These are phyloP conservation scores for Polyommatus icarus DNA, from an alignment of 2,888 invertebrate genomes.

Conservation along the genomic window DNA sequence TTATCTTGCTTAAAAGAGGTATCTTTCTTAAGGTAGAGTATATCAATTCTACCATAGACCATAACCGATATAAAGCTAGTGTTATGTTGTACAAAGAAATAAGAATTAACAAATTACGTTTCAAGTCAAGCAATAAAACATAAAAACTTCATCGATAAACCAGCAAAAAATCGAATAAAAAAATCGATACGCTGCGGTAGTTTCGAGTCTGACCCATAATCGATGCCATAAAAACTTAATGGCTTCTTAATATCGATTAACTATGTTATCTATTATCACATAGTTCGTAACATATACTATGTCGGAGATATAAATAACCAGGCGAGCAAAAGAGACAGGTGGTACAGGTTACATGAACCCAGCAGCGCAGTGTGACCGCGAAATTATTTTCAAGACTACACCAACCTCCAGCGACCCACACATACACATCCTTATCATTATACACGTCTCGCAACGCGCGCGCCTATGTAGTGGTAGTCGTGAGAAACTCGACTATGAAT, in stretches of 20 bases:
- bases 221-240: conserved; percentile 32
- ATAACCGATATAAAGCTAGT: not conserved
- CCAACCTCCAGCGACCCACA: conserved; percentile 68
- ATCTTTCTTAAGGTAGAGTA: no score
- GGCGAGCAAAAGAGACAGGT: conserved; percentile 77
- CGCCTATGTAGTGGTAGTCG: conserved; percentile 73
- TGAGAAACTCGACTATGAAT: conserved; percentile 72
- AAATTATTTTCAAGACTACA: conserved; percentile 81
- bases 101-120: not conserved
- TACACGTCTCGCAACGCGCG: conserved; percentile 67
- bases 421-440: conserved; percentile 53
- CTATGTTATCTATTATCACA: conserved; percentile 51
- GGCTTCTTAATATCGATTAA: conserved; percentile 47
- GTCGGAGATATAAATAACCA: conserved; percentile 79
- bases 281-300: conserved; percentile 52
- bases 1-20: no score
- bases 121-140: not conserved
- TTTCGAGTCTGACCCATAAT: not conserved
- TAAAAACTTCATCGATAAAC: not conserved
- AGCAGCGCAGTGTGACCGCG: conserved; percentile 77
- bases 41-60: no score
- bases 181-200: conserved; percentile 1
- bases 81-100: not conserved
- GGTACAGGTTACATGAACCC: conserved; percentile 76
- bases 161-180: not conserved